These are phyloP conservation scores for Stegana nigrithorax DNA, from an alignment of 2,888 invertebrate genomes.

Conservation along the genomic window DNA sequence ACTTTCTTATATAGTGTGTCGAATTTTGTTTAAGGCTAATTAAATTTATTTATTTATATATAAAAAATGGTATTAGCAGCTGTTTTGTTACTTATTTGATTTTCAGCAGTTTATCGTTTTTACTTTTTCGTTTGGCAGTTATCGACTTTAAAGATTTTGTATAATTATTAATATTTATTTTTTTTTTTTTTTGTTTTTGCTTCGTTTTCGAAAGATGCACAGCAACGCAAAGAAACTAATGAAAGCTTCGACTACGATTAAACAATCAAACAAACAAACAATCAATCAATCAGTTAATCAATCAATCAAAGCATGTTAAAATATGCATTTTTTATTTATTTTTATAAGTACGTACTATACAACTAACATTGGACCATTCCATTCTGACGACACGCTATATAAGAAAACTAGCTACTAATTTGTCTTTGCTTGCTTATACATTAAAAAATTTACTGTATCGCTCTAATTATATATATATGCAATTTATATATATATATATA, in stretches of 20 bases:
- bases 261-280: neutral
- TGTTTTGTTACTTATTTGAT: conserved; percentile 29
- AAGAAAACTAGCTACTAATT: conserved; percentile 56
- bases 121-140: conserved; percentile 14
- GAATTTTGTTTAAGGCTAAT: conserved; percentile 33
- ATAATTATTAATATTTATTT: neutral
- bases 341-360: conserved; percentile 53
- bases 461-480: conserved; percentile 16
- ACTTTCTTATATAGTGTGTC: conserved; percentile 61
- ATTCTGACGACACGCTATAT: conserved; percentile 61
- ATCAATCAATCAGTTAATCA: neutral
- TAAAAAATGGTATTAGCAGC: conserved; percentile 27
- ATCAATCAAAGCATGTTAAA: no score
- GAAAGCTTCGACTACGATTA: no score
- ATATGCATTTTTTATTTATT: conserved; percentile 28
- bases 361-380: conserved; percentile 60
- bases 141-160: conserved; percentile 1
- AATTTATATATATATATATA: neutral
- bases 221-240: neutral
- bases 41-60: conserved; percentile 18
- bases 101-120: conserved; percentile 40
- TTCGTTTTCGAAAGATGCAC: neutral
- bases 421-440: neutral
- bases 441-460: conserved; percentile 23
- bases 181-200: conserved; percentile 11